Percentiles rank a stretch among this genome's conserved stretches.
Conservation (phyloP, 2,888 invertebrate species). For the Netelia melanura region DNA sequence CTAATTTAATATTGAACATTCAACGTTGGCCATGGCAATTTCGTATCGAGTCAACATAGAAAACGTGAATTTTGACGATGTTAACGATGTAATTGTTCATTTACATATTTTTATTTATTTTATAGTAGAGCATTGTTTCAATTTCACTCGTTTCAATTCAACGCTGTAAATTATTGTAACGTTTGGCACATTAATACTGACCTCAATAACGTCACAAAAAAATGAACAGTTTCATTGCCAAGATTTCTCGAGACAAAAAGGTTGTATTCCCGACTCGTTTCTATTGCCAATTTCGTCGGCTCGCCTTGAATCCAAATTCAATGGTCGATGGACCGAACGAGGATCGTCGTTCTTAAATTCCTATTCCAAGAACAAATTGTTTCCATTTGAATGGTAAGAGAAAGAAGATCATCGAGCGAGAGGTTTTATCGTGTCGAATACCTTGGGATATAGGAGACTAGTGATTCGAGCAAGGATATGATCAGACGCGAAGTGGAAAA, state of each 20-base stretch:
- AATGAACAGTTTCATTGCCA: constrained; percentile 2
- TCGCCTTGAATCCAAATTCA: background rate
- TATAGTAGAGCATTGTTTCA: background rate
- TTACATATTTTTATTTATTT: background rate
- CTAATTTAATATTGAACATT: background rate
- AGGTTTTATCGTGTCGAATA: constrained; percentile 24
- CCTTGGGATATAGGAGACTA: constrained; percentile 7
- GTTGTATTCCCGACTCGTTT: background rate
- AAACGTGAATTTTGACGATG: too few species aligned
- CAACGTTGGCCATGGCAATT: too few species aligned
- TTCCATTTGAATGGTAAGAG: background rate
- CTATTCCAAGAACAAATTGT: background rate
- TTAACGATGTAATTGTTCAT: background rate
- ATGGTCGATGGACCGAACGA: background rate
- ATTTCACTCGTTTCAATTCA: background rate
- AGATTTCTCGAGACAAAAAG: constrained; percentile 15
- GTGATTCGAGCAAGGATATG: constrained; percentile 47
- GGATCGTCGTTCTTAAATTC: background rate
- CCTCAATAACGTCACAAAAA: constrained; percentile 22
- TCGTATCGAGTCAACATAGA: too few species aligned
- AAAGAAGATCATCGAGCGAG: background rate
- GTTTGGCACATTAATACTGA: background rate
- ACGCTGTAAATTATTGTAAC: background rate
- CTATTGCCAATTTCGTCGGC: constrained; percentile 6
- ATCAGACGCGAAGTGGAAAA: constrained; percentile 54